phyloP scores from a whole-genome alignment of 2,888 invertebrate genomes.

The Macaria liturata region DNA sequence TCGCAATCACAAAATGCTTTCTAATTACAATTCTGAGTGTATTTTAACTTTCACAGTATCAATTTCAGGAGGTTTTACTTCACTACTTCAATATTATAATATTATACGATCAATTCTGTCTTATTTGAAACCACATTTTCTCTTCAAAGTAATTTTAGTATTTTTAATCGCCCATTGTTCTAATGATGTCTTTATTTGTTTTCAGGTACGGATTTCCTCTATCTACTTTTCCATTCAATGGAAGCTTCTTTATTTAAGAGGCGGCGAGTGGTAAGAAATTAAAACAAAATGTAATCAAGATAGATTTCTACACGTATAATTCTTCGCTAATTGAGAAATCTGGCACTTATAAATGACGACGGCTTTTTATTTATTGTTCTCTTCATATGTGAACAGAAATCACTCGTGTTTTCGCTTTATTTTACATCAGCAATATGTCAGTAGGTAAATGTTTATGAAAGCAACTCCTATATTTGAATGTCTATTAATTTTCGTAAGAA shows the following conservation, averaged over 20 bases:
- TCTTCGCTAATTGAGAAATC: too few relatives aligned
- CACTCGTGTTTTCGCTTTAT: background rate
- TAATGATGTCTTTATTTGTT: slow-evolving; percentile 2
- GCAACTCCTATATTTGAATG: slow-evolving; percentile 12
- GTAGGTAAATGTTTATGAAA: slow-evolving; percentile 7
- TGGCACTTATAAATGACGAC: too few relatives aligned
- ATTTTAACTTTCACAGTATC: too few relatives aligned
- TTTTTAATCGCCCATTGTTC: background rate
- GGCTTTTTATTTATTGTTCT: too few relatives aligned
- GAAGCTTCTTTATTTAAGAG: too few relatives aligned
- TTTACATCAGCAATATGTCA: slow-evolving; percentile 4
- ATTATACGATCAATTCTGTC: too few relatives aligned
- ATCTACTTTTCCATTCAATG: too few relatives aligned
- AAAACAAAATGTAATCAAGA: too few relatives aligned
- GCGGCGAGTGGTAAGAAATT: background rate
- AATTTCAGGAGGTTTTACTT: too few relatives aligned
- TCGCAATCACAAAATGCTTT: slow-evolving; percentile 10
- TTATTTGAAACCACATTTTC: too few relatives aligned
- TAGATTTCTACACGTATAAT: too few relatives aligned
- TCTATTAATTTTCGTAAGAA: slow-evolving; percentile 20
- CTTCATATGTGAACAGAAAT: background rate
- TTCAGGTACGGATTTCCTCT: slow-evolving; percentile 8
- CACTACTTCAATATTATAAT: too few relatives aligned
- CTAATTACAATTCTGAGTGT: slow-evolving; percentile 1
- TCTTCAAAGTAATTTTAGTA: background rate